Base-by-base conservation (phyloP, 2,888 invertebrate genomes). In the Drosophila phalerata region DNA sequence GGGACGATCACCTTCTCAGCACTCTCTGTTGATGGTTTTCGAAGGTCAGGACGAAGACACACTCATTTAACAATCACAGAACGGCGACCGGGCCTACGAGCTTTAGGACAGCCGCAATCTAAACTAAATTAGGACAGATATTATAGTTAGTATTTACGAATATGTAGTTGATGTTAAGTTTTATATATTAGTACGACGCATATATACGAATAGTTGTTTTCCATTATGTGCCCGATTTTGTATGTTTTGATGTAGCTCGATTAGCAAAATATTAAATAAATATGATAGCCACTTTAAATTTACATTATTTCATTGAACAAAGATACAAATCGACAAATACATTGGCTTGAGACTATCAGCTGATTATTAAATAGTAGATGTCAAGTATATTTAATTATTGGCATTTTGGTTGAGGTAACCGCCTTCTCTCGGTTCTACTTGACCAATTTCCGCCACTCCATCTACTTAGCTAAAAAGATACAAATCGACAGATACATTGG, bases 11-110 rank as follows among this genome's bases (percentile, higher is more conserved):
- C 94, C 95, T 52, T 97, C 96, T 47, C 96, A 96, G 79, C 95
- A 96, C 78, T 96, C 97, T 0, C 93, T 97, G 2, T 88, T 97
- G 45, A 95, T 96, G 93, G 95, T 95, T 56, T 96, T 96, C 85
- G 97, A 97, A 68, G 94, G 95, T n/a, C 95, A 96, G 85, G 97
- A 97, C 90, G 97, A 97, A 93, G 97, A 97, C 88, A 97, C 97
- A 13, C 94, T 97, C 57, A 96, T 97, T 81, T 97, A 95, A 94
- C 91, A 92, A 84, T 91, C 91, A 91, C 85, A 88, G 90, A 86
- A 76, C 76, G 85, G 88, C 80, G 88, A 86, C 85, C 89, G 84
- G 51, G 89, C 89, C 66, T 85, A 85, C 70, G 84, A 85, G 84
- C 81, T 85, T 69, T 84, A 87, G 78, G 71, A 40, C 57, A 58